phyloP scores from a whole-genome alignment of 2,888 invertebrate species.

The Baccha elongata region DNA sequence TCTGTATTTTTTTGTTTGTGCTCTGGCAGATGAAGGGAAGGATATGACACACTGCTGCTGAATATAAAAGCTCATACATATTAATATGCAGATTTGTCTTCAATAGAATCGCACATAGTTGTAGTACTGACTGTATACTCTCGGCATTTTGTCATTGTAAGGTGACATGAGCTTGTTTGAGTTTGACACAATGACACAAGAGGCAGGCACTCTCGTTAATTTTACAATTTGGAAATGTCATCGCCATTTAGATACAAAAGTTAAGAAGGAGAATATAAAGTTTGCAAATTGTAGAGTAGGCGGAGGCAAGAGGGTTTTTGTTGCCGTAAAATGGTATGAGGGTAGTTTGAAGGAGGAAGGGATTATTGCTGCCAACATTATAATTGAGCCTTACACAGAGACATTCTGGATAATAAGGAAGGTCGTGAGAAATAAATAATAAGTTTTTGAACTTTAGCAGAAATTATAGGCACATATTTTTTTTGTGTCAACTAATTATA shows the following conservation, averaged over 20 bases:
- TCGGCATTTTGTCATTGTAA: constrained; percentile 61
- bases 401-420: neutral
- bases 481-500: too few relatives aligned
- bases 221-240: constrained; percentile 71
- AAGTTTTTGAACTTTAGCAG: neutral
- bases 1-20: constrained; percentile 37
- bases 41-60: constrained; percentile 9
- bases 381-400: constrained; percentile 10
- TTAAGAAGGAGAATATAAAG: constrained; percentile 27
- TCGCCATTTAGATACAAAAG: constrained; percentile 66
- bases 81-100: constrained; percentile 62
- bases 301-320: neutral
- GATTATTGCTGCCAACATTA: constrained; percentile 1
- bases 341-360: neutral
- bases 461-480: neutral
- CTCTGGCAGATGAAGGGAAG: neutral
- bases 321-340: neutral
- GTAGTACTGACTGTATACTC: neutral
- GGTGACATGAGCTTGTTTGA: constrained; percentile 69
- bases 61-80: constrained; percentile 42
- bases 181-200: constrained; percentile 67
- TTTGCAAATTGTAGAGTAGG: neutral
- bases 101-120: neutral
- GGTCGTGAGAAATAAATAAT: neutral
- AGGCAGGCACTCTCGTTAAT: constrained; percentile 66